A percentile compares a stretch with the other conserved stretches of the same genome.
These are phyloP conservation scores for Manis crassicaudata DNA, from an alignment of 2,797 vertebrate genomes.

Conservation along the genomic window DNA sequence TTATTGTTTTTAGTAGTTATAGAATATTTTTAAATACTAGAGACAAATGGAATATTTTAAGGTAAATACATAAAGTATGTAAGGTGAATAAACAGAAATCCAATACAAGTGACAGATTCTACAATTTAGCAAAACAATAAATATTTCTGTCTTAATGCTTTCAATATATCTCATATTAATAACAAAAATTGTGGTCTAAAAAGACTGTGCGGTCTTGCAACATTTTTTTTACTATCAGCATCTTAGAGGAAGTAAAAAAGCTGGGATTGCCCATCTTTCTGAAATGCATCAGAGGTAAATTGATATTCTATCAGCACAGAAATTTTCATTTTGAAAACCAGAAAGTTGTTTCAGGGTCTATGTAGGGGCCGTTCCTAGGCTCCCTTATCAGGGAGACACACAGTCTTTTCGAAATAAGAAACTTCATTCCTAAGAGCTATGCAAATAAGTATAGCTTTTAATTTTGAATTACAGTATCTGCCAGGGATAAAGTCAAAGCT, in stretches of 20 bases:
- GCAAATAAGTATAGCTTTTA: constrained; percentile 48
- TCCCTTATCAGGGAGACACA: constrained; percentile 31
- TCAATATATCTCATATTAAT: background rate
- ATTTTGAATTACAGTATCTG: constrained; percentile 41
- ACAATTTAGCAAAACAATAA: background rate
- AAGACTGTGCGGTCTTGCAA: background rate
- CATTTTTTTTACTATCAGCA: constrained; percentile 32
- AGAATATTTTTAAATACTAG: background rate
- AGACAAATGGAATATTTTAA: constrained; percentile 7
- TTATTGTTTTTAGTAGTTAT: constrained; percentile 2
- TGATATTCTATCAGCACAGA: constrained; percentile 35
- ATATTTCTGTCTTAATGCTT: constrained; percentile 26
- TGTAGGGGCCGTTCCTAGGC: constrained; percentile 30
- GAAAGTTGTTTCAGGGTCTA: constrained; percentile 53
- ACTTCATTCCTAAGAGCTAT: constrained; percentile 46
- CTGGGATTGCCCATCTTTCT: constrained; percentile 55
- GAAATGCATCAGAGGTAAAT: constrained; percentile 21
- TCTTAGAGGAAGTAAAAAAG: constrained; percentile 48
- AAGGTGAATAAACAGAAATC: no score
- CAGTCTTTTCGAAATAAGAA: constrained; percentile 11
- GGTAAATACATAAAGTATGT: background rate
- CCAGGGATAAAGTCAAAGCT: constrained; percentile 39
- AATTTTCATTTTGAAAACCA: constrained; percentile 68
- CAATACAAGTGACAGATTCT: constrained; percentile 18
- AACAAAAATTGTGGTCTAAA: constrained; percentile 11